Conservation (phyloP, 2,113 vertebrate species). For the Rhinopomastus cyanomelas region DNA sequence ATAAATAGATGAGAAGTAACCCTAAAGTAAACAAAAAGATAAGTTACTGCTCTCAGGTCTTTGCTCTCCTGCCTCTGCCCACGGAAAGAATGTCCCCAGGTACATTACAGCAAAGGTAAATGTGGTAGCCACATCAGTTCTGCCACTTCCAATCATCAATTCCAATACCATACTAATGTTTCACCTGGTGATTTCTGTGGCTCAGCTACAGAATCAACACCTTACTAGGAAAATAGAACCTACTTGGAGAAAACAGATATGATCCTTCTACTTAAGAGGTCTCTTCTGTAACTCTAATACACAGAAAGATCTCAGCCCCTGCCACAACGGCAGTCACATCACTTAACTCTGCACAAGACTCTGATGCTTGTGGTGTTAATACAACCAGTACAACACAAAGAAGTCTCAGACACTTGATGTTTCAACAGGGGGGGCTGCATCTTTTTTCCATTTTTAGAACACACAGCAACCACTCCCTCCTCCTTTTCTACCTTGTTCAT, state of each 20-base stretch:
- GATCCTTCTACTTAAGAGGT: neutral
- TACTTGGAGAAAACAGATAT: neutral
- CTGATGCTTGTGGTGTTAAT: neutral
- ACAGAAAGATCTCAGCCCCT: neutral
- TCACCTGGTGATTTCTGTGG: neutral
- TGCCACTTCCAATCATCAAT: neutral
- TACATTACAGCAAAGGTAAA: neutral
- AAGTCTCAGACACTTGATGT: neutral
- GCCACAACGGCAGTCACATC: neutral
- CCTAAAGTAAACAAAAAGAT: neutral
- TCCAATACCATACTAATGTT: neutral
- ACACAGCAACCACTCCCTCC: neutral
- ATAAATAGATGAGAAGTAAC: constrained; percentile 3
- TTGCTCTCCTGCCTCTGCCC: neutral
- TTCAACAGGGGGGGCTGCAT: neutral
- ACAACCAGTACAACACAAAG: neutral
- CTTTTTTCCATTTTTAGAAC: neutral
- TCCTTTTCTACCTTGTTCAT: neutral
- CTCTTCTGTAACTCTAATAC: neutral
- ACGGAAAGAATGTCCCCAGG: neutral
- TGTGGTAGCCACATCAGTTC: neutral
- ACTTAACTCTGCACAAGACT: neutral
- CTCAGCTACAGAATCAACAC: neutral
- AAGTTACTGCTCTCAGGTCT: neutral
- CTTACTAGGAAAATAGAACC: neutral